A percentile compares a stretch with the other conserved stretches of the same genome.
Conservation (phyloP, 53 echinoderm and acorn worm genomes). For the Astropecten irregularis region DNA sequence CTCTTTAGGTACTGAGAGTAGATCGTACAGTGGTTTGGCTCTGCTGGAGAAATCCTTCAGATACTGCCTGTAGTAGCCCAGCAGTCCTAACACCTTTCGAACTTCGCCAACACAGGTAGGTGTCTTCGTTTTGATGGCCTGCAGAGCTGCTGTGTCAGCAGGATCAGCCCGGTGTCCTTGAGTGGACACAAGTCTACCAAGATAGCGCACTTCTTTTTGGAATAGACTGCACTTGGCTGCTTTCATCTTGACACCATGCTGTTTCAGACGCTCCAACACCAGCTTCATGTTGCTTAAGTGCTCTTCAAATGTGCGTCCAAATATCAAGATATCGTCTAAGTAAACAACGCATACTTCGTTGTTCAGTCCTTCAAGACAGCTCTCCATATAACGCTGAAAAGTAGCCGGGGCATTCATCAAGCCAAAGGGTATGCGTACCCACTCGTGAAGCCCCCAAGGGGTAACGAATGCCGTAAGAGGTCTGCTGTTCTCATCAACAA, state of each 20-base stretch:
- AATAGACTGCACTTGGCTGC: conserved; percentile 56
- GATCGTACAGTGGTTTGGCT: conserved; percentile 56
- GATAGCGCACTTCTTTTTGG: conserved; percentile 47
- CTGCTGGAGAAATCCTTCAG: conserved; percentile 17
- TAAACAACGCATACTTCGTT: conserved; percentile 49
- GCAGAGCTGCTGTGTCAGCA: conserved; percentile 30
- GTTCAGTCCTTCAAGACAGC: conserved; percentile 34
- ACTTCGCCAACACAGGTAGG: conserved; percentile 58
- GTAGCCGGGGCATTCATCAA: conserved; percentile 72
- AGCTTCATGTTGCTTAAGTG: conserved; percentile 52
- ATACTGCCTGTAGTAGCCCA: conserved; percentile 52
- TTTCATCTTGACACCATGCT: conserved; percentile 65
- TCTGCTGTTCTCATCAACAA: conserved; percentile 46
- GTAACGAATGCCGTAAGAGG: conserved; percentile 73
- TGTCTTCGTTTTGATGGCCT: conserved; percentile 21
- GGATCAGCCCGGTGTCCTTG: conserved; percentile 52
- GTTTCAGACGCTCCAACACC: conserved; percentile 43
- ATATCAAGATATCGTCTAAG: conserved; percentile 66
- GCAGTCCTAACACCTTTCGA: conserved; percentile 49
- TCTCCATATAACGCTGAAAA: conserved; percentile 64
- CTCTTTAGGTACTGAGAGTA: not conserved
- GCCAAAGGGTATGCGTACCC: conserved; percentile 71
- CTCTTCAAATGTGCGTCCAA: conserved; percentile 46
- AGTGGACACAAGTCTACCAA: conserved; percentile 52
- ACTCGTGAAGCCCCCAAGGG: conserved; percentile 83